Evolutionary conservation across 2,797 vertebrate species (phyloP), one percentile per base, ranked within the genome.

Genomic region (Danio kyathit): DNA sequence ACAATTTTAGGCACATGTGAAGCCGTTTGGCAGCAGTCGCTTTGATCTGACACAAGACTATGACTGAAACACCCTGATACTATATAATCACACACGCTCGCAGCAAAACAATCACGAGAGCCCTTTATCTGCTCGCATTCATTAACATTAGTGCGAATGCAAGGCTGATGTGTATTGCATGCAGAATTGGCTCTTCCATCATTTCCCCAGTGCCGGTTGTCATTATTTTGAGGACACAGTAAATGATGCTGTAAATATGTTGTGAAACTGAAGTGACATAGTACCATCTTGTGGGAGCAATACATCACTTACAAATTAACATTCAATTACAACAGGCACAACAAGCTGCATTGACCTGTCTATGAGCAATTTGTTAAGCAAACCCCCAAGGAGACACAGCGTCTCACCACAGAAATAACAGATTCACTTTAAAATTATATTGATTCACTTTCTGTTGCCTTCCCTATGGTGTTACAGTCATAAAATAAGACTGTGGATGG

Each of bases 251-350:
- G n/a, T 70, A 60, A 60, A 70, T 66, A 66, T 38, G 43, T 49
- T 19, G 44, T 52, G 76, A 78, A 63, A 57, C 29, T 60, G 60
- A 51, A 69, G 43, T 46, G 67, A 77, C 61, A 48, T 43, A 13
- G 59, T 59, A 72, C 19, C 40, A n/a, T 66, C 79, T 44, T 43
- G 2, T 48, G 70, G 48, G 67, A 66, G 16, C 29, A 65, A 49
- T 51, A 9, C 64, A 44, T 59, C 63, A n/a, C 29, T 70, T 74
- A 74, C 41, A 54, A 71, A 75, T 69, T 70, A 74, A 44, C 71
- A 74, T 84, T 74, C 46, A 70, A 57, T 75, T 70, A 70, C 72
- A 79, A 82, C 40, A 70, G 21, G 21, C 19, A 38, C 48, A 78
- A 41, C 41, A 70, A 57, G 16, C 16, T 82, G 14, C 71, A 79